These are phyloP conservation scores for Clarias batrachus DNA, from an alignment of 2,113 vertebrate species.

Conservation along the genomic window DNA sequence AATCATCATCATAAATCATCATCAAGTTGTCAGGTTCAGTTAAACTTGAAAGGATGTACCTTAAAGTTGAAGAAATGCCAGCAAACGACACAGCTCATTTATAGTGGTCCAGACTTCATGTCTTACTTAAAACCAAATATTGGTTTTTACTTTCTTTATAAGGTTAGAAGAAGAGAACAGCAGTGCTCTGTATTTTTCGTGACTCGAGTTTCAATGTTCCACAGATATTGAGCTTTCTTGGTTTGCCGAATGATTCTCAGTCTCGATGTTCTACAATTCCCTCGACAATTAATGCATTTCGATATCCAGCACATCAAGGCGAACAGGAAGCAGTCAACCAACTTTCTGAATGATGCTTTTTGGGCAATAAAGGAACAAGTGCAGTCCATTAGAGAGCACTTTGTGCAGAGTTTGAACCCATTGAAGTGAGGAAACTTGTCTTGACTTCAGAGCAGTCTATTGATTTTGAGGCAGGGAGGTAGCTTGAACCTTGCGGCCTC, in stretches of 20 bases:
- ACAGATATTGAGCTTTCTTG: not conserved
- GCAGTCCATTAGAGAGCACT: constrained; percentile 22
- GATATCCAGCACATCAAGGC: not conserved
- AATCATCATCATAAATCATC: constrained; percentile 18
- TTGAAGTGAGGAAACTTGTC: constrained; percentile 30
- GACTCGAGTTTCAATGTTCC: not conserved
- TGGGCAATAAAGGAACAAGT: constrained; percentile 2
- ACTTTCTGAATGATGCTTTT: constrained; percentile 18
- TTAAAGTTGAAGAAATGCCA: not conserved
- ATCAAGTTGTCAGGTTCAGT: constrained; percentile 8
- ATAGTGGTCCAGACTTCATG: not conserved
- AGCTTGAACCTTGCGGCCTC: constrained; percentile 14
- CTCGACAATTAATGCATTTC: not conserved
- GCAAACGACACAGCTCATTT: not conserved
- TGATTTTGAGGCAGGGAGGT: constrained; percentile 39
- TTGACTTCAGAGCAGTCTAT: constrained; percentile 28
- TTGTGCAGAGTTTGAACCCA: constrained; percentile 2
- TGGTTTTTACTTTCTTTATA: not conserved
- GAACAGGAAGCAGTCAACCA: not conserved
- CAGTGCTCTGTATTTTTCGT: not conserved
- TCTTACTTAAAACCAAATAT: not conserved
- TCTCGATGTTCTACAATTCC: not conserved
- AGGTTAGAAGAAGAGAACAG: not conserved
- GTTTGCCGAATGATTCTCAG: not conserved
- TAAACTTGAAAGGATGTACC: constrained; percentile 16